Evolutionary conservation across 2,888 invertebrate genomes (phyloP).

Genomic region (Tenthredo scrophulariae): DNA sequence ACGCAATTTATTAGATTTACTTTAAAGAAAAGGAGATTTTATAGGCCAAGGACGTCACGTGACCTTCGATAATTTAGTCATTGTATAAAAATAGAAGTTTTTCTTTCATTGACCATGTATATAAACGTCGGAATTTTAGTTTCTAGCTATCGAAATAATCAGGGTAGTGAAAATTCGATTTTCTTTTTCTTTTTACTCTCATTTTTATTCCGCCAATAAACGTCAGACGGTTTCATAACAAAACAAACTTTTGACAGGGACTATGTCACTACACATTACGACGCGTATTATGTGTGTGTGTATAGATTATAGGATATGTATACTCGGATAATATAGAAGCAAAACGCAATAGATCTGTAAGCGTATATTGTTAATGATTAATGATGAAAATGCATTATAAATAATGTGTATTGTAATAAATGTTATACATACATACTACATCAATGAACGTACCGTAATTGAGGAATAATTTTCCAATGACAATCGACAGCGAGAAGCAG

Average conservation of each 20-base stretch:
- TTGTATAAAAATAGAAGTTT: constrained; percentile 24
- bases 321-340: not conserved
- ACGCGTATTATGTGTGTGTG: not conserved
- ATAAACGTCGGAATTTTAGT: not conserved
- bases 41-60: constrained; percentile 22
- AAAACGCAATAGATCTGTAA: constrained; percentile 4
- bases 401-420: not conserved
- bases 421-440: not conserved
- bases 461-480: constrained; percentile 67
- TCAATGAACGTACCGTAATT: constrained; percentile 67
- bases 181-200: not conserved
- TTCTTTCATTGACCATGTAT: not conserved
- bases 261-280: not conserved
- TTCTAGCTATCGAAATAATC: not conserved
- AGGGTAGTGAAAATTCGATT: not conserved
- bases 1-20: not conserved
- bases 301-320: not conserved
- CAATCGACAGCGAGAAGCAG: constrained; percentile 64
- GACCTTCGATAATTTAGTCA: constrained; percentile 46
- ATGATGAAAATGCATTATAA: not conserved
- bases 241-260: constrained; percentile 26
- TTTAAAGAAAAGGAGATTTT: not conserved
- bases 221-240: not conserved
- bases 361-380: not conserved
- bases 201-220: not conserved